A percentile compares a stretch with the other conserved stretches of the same genome.
These are phyloP conservation scores for Anomalospiza imberbis DNA, from an alignment of 2,797 vertebrate species.

Conservation along the genomic window DNA sequence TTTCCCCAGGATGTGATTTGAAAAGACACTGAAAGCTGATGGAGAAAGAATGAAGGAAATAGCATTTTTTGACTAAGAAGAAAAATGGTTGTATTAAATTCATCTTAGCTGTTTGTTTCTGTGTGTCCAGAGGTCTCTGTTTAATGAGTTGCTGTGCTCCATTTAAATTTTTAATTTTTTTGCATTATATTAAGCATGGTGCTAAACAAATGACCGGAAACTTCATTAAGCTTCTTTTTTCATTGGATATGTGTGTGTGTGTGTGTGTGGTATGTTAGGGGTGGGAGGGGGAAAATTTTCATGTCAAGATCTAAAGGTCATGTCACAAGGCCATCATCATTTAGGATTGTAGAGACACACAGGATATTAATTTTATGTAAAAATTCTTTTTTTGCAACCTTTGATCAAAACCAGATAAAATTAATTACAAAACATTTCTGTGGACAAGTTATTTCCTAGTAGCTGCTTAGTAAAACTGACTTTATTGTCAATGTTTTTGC, in stretches of 20 bases:
- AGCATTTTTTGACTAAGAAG: neutral
- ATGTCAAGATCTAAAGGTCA: neutral
- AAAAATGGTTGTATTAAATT: neutral
- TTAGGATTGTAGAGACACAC: neutral
- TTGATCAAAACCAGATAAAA: neutral
- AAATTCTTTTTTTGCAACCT: neutral
- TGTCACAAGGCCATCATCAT: neutral
- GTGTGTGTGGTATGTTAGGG: neutral
- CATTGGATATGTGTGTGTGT: too few relatives aligned
- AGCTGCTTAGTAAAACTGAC: neutral
- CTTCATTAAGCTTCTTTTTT: neutral
- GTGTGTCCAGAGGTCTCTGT: neutral
- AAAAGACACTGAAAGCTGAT: neutral
- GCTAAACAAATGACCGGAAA: neutral
- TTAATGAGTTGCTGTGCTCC: neutral
- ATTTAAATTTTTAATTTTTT: neutral
- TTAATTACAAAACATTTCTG: neutral
- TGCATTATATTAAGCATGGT: neutral
- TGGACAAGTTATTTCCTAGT: neutral
- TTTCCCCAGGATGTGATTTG: neutral
- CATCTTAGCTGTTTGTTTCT: neutral
- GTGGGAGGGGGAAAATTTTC: accelerated
- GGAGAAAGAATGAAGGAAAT: neutral
- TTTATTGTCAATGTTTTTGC: neutral
- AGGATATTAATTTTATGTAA: neutral